phyloP scores from a whole-genome alignment of 2,888 invertebrate genomes.

The Synanthedon vespiformis region DNA sequence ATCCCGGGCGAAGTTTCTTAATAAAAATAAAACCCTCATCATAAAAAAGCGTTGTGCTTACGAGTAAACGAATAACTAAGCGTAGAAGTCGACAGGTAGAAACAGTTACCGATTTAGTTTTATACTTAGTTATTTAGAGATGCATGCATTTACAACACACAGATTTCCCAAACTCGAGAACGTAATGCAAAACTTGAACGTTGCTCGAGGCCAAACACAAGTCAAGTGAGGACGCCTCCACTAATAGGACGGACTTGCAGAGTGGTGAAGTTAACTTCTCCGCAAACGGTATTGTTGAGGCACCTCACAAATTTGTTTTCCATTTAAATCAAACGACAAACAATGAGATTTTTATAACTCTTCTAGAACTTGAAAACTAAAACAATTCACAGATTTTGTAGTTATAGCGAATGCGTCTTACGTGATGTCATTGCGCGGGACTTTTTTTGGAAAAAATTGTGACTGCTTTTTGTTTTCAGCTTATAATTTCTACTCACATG shows the following conservation, averaged over 20 bases:
- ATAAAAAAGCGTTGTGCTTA: too few species aligned
- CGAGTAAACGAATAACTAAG: too few species aligned
- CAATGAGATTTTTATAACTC: background rate
- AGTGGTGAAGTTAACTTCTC: background rate
- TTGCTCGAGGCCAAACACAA: slow-evolving; percentile 37
- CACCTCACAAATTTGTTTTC: slow-evolving; percentile 31
- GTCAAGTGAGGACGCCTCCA: slow-evolving; percentile 40
- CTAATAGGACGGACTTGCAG: slow-evolving; percentile 21
- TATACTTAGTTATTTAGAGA: too few species aligned
- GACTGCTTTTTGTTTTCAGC: too few species aligned
- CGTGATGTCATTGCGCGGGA: too few species aligned
- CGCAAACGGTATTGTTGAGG: background rate
- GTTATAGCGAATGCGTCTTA: too few species aligned
- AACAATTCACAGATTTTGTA: background rate
- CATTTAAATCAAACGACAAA: slow-evolving; percentile 14
- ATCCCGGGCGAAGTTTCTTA: too few species aligned
- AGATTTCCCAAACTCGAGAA: slow-evolving; percentile 54
- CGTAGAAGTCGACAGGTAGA: too few species aligned
- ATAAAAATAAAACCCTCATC: too few species aligned
- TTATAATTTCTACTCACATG: too few species aligned
- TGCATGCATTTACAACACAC: slow-evolving; percentile 44
- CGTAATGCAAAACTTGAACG: slow-evolving; percentile 50
- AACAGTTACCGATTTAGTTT: too few species aligned
- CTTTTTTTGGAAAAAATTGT: too few species aligned
- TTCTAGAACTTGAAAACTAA: background rate